phyloP scores from a whole-genome alignment of 2,888 invertebrate genomes.

The Apeira syringaria region DNA sequence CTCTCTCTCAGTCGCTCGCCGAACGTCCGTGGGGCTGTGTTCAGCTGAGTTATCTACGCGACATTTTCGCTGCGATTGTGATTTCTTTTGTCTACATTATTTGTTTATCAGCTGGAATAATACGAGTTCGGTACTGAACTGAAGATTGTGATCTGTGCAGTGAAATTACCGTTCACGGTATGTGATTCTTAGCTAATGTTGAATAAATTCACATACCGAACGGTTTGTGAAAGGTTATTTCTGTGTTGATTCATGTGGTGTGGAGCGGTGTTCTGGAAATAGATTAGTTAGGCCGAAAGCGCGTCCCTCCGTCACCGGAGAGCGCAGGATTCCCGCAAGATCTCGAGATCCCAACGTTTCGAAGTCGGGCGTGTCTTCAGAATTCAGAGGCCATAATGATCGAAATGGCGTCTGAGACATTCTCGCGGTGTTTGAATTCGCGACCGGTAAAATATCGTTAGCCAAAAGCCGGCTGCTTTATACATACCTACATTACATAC shows the following conservation, averaged over 20 bases:
- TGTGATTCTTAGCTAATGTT: conserved; percentile 65
- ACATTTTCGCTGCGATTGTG: conserved; percentile 54
- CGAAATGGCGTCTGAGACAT: conserved; percentile 76
- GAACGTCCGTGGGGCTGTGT: conserved; percentile 70
- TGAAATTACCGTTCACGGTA: conserved; percentile 79
- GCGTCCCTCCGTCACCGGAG: conserved; percentile 67
- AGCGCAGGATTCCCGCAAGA: conserved; percentile 62
- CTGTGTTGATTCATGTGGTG: conserved; percentile 82
- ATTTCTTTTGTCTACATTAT: conserved; percentile 69
- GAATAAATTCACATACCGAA: conserved; percentile 69
- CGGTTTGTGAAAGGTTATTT: conserved; percentile 81
- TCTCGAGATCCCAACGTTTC: conserved; percentile 34
- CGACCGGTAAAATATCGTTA: conserved; percentile 75
- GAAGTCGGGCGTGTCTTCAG: conserved; percentile 70
- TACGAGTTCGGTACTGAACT: conserved; percentile 43
- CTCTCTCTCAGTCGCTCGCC: conserved; percentile 68
- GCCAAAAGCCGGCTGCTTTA: conserved; percentile 16
- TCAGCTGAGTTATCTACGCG: conserved; percentile 47
- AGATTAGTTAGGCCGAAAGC: conserved; percentile 71
- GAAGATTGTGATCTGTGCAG: conserved; percentile 69
- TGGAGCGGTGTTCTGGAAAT: conserved; percentile 81
- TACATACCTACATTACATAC: too few relatives aligned
- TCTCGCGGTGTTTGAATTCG: conserved; percentile 72
- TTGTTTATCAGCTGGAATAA: conserved; percentile 59
- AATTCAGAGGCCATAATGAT: conserved; percentile 38